phyloP scores from a whole-genome alignment of 2,888 invertebrate species.

The Lasioglossum leucozonium region DNA sequence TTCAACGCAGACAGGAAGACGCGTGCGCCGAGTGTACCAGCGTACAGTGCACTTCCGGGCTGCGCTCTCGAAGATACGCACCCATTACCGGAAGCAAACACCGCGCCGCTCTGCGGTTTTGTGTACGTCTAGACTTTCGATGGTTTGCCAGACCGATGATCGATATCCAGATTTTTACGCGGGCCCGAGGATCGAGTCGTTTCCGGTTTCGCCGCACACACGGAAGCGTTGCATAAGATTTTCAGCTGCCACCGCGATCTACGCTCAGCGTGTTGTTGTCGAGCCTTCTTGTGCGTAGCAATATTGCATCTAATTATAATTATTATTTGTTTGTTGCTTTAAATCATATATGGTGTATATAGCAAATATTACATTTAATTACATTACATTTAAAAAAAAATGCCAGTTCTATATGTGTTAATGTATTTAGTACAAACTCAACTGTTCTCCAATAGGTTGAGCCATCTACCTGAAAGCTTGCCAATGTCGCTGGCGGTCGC shows the following conservation, averaged over 20 bases:
- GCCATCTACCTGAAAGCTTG: neutral
- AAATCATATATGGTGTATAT: too few species aligned
- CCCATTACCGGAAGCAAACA: conserved; percentile 53
- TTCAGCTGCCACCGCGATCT: conserved; percentile 16
- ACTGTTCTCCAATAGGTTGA: neutral
- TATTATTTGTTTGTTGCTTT: too few species aligned
- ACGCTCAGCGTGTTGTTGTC: neutral
- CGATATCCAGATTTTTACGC: conserved; percentile 55
- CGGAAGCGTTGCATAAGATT: conserved; percentile 56
- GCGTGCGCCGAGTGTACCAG: conserved; percentile 12
- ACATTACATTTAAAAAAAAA: too few species aligned
- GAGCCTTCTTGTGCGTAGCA: neutral
- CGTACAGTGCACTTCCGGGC: neutral
- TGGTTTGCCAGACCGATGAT: conserved; percentile 53
- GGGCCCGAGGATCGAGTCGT: conserved; percentile 27
- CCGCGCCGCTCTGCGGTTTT: conserved; percentile 58
- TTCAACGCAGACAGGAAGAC: conserved; percentile 33
- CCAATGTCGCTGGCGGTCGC: neutral
- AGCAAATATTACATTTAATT: too few species aligned
- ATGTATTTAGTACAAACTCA: neutral
- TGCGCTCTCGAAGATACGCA: conserved; percentile 14
- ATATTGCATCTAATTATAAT: too few species aligned
- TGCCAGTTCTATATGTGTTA: too few species aligned
- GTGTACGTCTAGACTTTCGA: conserved; percentile 56
- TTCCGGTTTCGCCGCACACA: conserved; percentile 55